Evolutionary conservation across 2,797 vertebrate species (phyloP).

Genomic region (Xiphorhynchus erythropygius): DNA sequence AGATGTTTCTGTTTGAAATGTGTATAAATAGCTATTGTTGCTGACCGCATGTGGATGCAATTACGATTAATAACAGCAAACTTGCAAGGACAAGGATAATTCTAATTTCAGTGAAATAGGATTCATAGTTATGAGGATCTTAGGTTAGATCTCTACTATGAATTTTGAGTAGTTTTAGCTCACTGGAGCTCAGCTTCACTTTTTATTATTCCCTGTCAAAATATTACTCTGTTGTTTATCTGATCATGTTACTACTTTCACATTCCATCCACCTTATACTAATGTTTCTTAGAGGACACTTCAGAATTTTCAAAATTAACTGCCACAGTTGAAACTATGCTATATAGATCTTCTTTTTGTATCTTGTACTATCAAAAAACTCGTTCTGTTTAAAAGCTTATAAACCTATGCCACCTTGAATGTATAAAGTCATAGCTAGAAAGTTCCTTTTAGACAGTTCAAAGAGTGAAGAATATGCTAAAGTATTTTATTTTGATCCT

Average conservation of each 20-base stretch:
- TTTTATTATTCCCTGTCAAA: constrained; percentile 36
- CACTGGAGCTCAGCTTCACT: neutral
- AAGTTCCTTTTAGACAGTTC: neutral
- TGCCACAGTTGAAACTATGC: neutral
- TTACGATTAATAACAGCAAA: neutral
- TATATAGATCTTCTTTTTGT: neutral
- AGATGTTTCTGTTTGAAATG: neutral
- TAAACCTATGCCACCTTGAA: neutral
- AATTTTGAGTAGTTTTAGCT: neutral
- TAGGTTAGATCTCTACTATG: neutral
- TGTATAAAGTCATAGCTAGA: neutral
- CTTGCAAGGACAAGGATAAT: neutral
- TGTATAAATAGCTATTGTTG: neutral
- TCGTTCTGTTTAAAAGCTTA: neutral
- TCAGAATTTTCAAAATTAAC: constrained; percentile 7
- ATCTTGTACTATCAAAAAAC: neutral
- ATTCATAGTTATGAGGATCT: constrained; percentile 30
- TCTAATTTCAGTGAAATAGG: neutral
- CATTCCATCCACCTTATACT: neutral
- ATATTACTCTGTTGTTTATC: neutral
- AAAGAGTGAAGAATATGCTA: neutral
- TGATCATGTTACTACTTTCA: constrained; percentile 6
- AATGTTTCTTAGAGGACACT: neutral
- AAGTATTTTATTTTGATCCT: neutral
- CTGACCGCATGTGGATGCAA: neutral